Evolutionary conservation across 1,140 invertebrate genomes (phyloP), one percentile per base, ranked within the genome.

Genomic region (Leucophenga varia): DNA sequence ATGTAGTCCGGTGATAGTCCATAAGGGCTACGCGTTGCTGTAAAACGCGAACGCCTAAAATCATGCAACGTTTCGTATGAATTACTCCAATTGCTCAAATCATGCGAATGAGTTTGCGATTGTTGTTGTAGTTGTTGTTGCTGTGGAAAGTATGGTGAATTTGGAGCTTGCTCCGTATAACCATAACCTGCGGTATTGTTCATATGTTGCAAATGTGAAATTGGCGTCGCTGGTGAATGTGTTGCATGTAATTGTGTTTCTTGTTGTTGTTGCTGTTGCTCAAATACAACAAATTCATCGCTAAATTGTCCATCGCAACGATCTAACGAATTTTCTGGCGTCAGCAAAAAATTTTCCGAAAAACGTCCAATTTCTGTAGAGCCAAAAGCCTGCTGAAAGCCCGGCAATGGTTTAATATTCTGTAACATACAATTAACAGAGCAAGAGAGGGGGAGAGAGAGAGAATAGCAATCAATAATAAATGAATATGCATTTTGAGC

Each of bases 301-400:
- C n/a, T n/a, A n/a, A 49, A 17, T 9, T 16, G 35, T 4, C 3
- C 6, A 9, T 7, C 54, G 35, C 61, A 19, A 2, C 63, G 59
- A 31, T 67, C 63, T 4, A 67, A 56, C 6, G 67, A 19, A 28
- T 55, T 59, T 31, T 69, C 67, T 1, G 67, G 49, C 16, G 61
- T 64, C 25, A 68, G 57, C 35, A 71, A 48, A 47, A 82, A 82
- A 9, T 79, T 79, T 51, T 81, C 81, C 4, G 80, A 80, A 55
- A 88, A 89, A 43, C 83, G 81, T 18, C 86, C 87, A 43, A 88
- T 88, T 70, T 88, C 87, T 18, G 86, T 88, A 2, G 86, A 87
- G 12, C 86, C 87, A 59, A 89, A 89, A 0, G 87, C 86, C 65
- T 88, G 86, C 53, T 87, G 84, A 49, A 88, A 89, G 2, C 86